phyloP scores from a whole-genome alignment of 2,113 vertebrate species.

The Melanotaenia duboulayi region DNA sequence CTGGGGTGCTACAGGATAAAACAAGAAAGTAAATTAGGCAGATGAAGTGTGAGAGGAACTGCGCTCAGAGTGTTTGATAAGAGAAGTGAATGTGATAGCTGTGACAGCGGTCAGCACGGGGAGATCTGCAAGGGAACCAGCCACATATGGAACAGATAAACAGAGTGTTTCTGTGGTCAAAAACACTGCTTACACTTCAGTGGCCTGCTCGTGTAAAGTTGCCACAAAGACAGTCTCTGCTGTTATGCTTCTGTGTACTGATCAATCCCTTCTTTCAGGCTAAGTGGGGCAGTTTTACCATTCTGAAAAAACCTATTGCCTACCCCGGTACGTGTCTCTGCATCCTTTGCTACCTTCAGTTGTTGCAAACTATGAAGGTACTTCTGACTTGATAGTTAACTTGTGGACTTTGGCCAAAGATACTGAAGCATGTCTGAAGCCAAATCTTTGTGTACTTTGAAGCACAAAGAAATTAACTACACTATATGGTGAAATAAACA shows the following conservation, averaged over 20 bases:
- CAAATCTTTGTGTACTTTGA: too few species aligned
- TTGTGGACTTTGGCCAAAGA: too few species aligned
- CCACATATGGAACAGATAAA: conserved; percentile 78
- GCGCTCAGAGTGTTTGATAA: conserved; percentile 42
- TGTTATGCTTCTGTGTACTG: neutral
- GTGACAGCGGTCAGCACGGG: neutral
- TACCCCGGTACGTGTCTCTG: neutral
- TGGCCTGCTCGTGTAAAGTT: conserved; percentile 56
- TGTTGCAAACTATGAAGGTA: neutral
- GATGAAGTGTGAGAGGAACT: conserved; percentile 56
- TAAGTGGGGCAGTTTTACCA: neutral
- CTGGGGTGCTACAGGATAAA: conserved; percentile 19
- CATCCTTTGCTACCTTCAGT: neutral
- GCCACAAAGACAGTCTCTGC: conserved; percentile 37
- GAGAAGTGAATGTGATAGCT: conserved; percentile 28
- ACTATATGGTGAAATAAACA: too few species aligned
- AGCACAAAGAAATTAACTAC: too few species aligned
- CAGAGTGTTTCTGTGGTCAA: conserved; percentile 55
- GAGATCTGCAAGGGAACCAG: conserved; percentile 10
- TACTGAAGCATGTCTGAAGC: too few species aligned
- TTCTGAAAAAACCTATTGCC: neutral
- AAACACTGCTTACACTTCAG: conserved; percentile 64
- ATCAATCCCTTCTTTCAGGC: neutral
- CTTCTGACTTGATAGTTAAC: too few species aligned
- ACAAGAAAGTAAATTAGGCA: conserved; percentile 40